phyloP scores from a whole-genome alignment of 1,140 invertebrate genomes.

The Papilio machaon region DNA sequence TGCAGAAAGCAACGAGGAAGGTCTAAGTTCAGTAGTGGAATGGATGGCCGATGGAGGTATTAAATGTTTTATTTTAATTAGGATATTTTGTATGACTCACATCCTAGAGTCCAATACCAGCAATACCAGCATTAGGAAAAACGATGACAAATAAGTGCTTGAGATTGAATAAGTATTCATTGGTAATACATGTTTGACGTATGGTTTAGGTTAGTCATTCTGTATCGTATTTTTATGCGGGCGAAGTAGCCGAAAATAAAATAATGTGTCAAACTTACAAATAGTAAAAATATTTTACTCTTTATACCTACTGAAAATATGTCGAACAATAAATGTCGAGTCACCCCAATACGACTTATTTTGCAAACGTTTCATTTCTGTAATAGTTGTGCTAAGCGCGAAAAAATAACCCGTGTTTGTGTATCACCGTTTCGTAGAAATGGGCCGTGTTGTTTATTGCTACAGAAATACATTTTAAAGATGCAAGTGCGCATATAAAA shows the following conservation, averaged over 20 bases:
- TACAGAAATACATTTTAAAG: conserved; percentile 27
- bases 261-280: background rate
- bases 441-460: conserved; percentile 4
- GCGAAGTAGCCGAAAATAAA: background rate
- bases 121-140: background rate
- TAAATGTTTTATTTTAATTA: too few relatives aligned
- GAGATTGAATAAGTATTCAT: background rate
- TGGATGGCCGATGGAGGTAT: too few relatives aligned
- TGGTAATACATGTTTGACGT: background rate
- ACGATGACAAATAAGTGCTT: background rate
- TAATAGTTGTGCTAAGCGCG: conserved; percentile 3
- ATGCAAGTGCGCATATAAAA: conserved; percentile 26
- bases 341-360: background rate
- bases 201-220: background rate
- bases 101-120: background rate
- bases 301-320: conserved; percentile 1
- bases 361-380: background rate
- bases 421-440: conserved; percentile 18
- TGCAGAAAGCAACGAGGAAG: too few relatives aligned
- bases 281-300: background rate
- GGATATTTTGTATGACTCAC: background rate
- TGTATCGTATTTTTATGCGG: background rate
- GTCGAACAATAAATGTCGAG: conserved; percentile 8
- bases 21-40: too few relatives aligned
- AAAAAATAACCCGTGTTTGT: conserved; percentile 13